These are phyloP conservation scores for Dysidea cf. avara DNA, from an alignment of 37 sponge, comb jelly and placozoan species.

Conservation along the genomic window DNA sequence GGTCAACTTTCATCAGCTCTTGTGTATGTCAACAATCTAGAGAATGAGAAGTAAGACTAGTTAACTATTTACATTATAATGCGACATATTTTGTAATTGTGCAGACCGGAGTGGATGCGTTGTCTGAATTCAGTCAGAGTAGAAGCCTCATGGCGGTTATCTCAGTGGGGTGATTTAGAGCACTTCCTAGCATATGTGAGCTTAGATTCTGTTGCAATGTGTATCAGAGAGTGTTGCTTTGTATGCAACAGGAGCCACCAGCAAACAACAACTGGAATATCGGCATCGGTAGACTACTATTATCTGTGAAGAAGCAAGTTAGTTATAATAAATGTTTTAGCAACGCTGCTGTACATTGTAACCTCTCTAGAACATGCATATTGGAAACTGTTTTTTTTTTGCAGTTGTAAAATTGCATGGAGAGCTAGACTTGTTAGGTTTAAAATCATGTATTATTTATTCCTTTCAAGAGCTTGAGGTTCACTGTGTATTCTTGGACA, in stretches of 20 bases:
- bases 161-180: conserved; percentile 75
- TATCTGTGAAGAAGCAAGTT: conserved; percentile 71
- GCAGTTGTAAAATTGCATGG: no score
- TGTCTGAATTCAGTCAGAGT: conserved; percentile 59
- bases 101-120: conserved; percentile 70
- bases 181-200: conserved; percentile 43
- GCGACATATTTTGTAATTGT: neutral
- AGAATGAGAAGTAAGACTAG: conserved; percentile 26
- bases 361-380: no score
- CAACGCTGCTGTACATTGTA: no score
- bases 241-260: conserved; percentile 21
- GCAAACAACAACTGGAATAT: conserved; percentile 73
- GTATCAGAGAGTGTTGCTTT: neutral
- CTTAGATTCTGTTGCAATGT: neutral
- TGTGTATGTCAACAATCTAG: conserved; percentile 63
- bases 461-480: no score
- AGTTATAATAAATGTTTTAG: no score
- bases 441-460: no score
- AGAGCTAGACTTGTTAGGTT: no score
- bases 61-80: neutral
- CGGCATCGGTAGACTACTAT: conserved; percentile 69
- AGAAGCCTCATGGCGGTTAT: conserved; percentile 84
- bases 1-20: conserved; percentile 70
- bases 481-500: neutral
- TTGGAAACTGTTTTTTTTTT: no score